Evolutionary conservation across 30 jellyfish, hydroid and myxozoan species (phyloP).

Genomic region (Turritopsis dohrnii): DNA sequence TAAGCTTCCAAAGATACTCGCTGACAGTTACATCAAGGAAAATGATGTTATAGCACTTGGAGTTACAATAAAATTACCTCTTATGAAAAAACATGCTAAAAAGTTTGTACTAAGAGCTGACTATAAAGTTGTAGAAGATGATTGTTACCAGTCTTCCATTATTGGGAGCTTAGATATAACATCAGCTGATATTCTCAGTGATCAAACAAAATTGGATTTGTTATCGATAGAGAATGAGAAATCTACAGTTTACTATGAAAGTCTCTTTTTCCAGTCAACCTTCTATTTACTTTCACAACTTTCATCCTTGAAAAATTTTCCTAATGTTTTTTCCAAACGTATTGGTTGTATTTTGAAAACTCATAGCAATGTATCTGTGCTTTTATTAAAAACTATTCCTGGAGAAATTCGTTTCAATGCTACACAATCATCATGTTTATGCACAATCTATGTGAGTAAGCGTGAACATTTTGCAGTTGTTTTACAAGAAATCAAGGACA

Average conservation of each 20-base stretch:
- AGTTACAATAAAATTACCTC: not conserved
- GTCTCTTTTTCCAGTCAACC: not conserved
- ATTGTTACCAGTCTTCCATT: not conserved
- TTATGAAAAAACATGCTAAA: not conserved
- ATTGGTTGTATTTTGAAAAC: not conserved
- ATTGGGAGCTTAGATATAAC: not conserved
- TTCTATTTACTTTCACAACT: not conserved
- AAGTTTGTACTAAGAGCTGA: not conserved
- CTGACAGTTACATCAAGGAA: not conserved
- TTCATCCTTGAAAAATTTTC: not conserved
- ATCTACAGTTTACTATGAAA: not conserved
- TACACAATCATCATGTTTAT: not conserved
- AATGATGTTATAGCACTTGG: not conserved
- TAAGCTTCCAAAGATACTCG: not conserved
- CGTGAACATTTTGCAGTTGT: not conserved
- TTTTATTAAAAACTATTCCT: not conserved
- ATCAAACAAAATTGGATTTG: not conserved
- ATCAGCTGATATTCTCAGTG: not conserved
- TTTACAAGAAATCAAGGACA: not conserved
- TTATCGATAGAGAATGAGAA: not conserved
- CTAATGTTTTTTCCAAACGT: not conserved
- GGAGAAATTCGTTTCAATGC: slow-evolving; percentile 9
- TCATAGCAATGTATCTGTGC: not conserved
- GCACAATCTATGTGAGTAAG: not conserved
- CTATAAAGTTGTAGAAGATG: not conserved